Conservation (phyloP, 2,113 vertebrate species). For the Heterocephalus glaber region DNA sequence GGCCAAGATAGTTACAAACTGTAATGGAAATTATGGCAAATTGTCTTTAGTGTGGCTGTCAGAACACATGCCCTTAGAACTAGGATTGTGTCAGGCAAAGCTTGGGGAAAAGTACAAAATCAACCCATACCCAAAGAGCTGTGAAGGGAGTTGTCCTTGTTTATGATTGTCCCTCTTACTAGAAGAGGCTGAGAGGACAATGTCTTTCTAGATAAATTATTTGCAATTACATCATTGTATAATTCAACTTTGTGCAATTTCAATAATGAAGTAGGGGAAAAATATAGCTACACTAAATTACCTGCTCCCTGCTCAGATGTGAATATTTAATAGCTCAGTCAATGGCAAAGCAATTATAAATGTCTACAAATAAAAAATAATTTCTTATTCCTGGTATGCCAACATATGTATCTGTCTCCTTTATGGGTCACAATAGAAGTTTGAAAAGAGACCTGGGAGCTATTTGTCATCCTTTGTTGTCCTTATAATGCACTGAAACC, state of each 20-base stretch:
- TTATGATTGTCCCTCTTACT: background rate
- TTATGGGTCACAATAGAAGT: slow-evolving; percentile 50
- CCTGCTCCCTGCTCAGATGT: slow-evolving; percentile 67
- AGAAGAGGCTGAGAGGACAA: background rate
- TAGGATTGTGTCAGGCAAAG: background rate
- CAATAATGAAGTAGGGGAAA: slow-evolving; percentile 64
- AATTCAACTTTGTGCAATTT: slow-evolving; percentile 67
- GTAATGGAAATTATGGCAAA: background rate
- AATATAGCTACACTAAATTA: slow-evolving; percentile 75
- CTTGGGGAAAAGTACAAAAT: background rate
- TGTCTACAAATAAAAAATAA: slow-evolving; percentile 76
- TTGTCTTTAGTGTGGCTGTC: background rate
- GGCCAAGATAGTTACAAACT: background rate
- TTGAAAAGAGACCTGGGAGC: slow-evolving; percentile 44
- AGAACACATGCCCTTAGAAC: background rate
- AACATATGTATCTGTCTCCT: slow-evolving; percentile 65
- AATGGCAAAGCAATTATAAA: slow-evolving; percentile 75
- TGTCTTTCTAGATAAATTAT: slow-evolving; percentile 32
- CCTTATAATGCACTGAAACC: slow-evolving; percentile 31
- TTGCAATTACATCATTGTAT: slow-evolving; percentile 35
- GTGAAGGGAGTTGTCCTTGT: background rate
- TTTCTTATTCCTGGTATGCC: slow-evolving; percentile 66
- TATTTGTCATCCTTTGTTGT: slow-evolving; percentile 52
- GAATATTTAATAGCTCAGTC: slow-evolving; percentile 76
- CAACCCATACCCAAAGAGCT: background rate